phyloP scores from a whole-genome alignment of 2,797 vertebrate species.

The Poecilia wingei region DNA sequence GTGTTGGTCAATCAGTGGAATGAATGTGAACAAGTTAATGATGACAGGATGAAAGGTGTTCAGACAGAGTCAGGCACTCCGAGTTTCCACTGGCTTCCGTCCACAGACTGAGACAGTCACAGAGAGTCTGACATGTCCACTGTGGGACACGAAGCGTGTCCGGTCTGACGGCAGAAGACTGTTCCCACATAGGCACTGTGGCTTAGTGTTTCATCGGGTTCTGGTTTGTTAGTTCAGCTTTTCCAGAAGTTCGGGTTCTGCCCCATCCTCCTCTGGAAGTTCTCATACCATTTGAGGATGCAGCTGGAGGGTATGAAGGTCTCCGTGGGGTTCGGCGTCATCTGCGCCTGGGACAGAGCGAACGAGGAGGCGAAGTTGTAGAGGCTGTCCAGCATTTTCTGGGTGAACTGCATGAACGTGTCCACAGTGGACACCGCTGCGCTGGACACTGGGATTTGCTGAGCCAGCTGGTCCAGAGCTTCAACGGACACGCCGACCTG shows the following conservation, averaged over 20 bases:
- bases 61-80: not conserved
- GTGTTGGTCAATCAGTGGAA: not conserved
- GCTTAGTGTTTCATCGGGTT: not conserved
- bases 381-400: conserved; percentile 97
- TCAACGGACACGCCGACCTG: conserved; percentile 96
- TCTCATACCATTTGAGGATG: conserved; percentile 94
- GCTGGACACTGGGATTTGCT: conserved; percentile 90
- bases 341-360: conserved; percentile 92
- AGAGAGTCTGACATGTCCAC: not conserved
- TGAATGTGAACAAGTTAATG: not conserved
- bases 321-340: conserved; percentile 92
- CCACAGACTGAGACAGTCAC: not conserved
- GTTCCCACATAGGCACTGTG: not conserved
- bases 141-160: not conserved
- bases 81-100: not conserved
- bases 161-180: not conserved
- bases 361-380: conserved; percentile 95
- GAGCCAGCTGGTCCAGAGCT: conserved; percentile 87
- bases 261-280: conserved; percentile 91
- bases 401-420: conserved; percentile 94
- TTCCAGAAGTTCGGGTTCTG: conserved; percentile 98
- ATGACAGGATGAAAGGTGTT: not conserved
- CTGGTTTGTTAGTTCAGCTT: conserved; percentile 71
- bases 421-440: conserved; percentile 90
- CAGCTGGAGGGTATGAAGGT: conserved; percentile 94